Base-by-base conservation (phyloP, 2,113 vertebrate genomes). In the Malaclemys terrapin region DNA sequence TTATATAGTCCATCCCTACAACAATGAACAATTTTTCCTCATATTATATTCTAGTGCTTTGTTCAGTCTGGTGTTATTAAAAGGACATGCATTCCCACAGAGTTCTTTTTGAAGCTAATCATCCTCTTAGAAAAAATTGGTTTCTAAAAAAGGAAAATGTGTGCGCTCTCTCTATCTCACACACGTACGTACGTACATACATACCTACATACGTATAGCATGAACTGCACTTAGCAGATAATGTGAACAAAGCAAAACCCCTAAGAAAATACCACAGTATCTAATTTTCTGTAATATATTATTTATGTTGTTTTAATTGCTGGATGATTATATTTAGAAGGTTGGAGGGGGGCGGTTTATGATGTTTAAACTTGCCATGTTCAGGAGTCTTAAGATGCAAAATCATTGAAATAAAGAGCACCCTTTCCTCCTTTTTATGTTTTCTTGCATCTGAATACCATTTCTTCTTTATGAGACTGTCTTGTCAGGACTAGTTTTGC, bases 401-500 rank as follows among this genome's bases (percentile, higher is more conserved):
- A n/a, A 88, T 56, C 83, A 96, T 96, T 96, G 96, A 97, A 97
- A 93, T 76, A 97, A 85, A 81, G 84, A 93, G 69, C 89, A 72
- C 49, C 65, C 87, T 84, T 75, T 93, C 80, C 90, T 94, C 90
- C 78, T 94, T 95, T 93, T 88, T 56, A 65, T 84, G 79, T 94
- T 89, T 93, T 88, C 62, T 80, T 54, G 80, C 62, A n/a, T 91
- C 78, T 50, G 62, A 93, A 93, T 89, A 78, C 57, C 52, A 6
- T 80, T 95, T 96, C 90, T 42, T 59, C 92, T 82, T 84, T 47
- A 80, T 53, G 80, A 92, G 89, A 12, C 93, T 81, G 88, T 92
- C 93, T 93, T 94, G 88, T 96, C 96, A 88, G 89, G 88, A 69
- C 10, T 89, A 88, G 80, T 90, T 98, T 94, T 97, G 93, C 86